Conservation (phyloP, 2,113 vertebrate species). For the Antidorcas marsupialis region DNA sequence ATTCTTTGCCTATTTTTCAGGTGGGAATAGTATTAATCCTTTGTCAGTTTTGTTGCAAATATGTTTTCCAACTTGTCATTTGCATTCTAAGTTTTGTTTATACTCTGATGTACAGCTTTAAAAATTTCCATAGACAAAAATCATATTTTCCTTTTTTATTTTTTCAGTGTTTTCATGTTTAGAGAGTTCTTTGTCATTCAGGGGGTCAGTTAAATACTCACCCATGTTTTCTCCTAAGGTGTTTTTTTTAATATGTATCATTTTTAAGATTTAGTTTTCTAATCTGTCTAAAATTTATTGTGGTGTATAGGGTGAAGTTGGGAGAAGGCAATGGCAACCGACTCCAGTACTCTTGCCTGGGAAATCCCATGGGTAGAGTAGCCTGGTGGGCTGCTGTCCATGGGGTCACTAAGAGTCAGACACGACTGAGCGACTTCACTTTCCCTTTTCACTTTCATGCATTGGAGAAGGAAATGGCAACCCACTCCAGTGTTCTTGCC, state of each 20-base stretch:
- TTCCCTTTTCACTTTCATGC: too few species aligned
- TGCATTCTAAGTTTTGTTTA: conserved; percentile 27
- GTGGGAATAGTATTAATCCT: not conserved
- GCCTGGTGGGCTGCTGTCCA: too few species aligned
- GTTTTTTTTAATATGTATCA: not conserved
- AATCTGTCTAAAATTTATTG: conserved; percentile 21
- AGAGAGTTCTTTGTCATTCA: not conserved
- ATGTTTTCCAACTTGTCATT: not conserved
- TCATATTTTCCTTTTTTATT: conserved; percentile 8
- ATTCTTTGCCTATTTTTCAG: not conserved
- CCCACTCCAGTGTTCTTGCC: too few species aligned
- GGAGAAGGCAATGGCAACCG: too few species aligned
- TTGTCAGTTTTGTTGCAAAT: conserved; percentile 13
- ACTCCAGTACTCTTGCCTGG: too few species aligned
- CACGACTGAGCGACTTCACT: too few species aligned
- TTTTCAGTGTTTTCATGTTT: not conserved
- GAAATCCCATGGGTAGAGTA: too few species aligned
- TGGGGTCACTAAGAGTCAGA: too few species aligned
- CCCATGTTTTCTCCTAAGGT: not conserved
- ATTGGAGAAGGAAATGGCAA: too few species aligned
- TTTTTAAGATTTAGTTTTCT: conserved; percentile 14
- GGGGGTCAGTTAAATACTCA: not conserved
- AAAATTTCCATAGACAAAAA: not conserved
- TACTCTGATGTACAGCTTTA: conserved; percentile 1
- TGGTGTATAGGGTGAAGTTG: not conserved